Base-by-base conservation (phyloP, 2,113 vertebrate genomes). In the Planiliza haematocheilus region DNA sequence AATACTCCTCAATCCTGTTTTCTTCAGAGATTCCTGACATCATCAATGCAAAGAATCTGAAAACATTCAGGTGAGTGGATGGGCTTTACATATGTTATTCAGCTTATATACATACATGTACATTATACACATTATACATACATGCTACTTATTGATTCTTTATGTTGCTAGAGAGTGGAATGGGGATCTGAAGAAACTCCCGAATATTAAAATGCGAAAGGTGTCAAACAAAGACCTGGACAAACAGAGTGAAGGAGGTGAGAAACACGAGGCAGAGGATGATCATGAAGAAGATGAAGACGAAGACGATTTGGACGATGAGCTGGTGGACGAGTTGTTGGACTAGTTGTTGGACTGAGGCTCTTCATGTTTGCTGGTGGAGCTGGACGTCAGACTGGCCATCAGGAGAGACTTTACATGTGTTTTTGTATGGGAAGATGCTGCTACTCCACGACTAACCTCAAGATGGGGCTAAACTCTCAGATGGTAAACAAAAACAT, bases 161-260 rank as follows among this genome's bases (percentile, higher is more conserved):
- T 64, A 18, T 56, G 73, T 58, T 50, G 36, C 38, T 88, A 99
- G 97, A 86, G 96, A 96, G 64, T 99, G 97, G 98, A 95, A 94
- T 39, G 96, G 96, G 46, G 96, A 99, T 83, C 89, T 99, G 74
- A 97, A 94, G 90, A 97, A 98, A 84, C 91, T 99, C 61, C 97
- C 97, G 34, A 99, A 97, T 81, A 95, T 99, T 77, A 98, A 96
- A 92, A 94, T 97, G 93, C 94, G 94, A 53, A 97, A 94, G 78
- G 65, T 99, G 2, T 97, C 95, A 8, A 91, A 88, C 43, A 91
- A 77, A 74, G 93, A 92, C 85, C 81, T 82, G 49, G 55, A 92
- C 75, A 79, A 7, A 14, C 70, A 43, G 78, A 89, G 62, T 49
- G 64, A 88, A 24, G 66, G 75, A 80, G 77, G 92, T 24, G 10